Evolutionary conservation across 2,797 vertebrate genomes (phyloP).

Genomic region (Pitangus sulphuratus): DNA sequence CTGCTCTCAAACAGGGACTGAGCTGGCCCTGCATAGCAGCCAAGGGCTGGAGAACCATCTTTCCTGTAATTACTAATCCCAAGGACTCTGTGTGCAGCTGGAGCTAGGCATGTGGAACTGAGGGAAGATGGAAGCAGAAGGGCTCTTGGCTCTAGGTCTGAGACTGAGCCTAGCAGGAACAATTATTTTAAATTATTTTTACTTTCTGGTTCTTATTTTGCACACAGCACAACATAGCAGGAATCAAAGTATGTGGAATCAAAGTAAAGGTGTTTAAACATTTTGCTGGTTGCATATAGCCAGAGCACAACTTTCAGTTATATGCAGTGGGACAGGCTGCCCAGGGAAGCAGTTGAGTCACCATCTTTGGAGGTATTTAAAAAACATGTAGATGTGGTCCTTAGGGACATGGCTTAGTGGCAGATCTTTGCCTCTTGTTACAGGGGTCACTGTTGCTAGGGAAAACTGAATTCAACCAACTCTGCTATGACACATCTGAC

Average conservation of each 20-base stretch:
- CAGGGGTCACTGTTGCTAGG: not conserved
- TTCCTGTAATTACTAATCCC: not conserved
- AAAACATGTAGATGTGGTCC: not conserved
- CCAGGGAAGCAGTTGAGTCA: not conserved
- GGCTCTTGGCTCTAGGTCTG: not conserved
- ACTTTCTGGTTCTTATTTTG: not conserved
- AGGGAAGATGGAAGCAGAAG: not conserved
- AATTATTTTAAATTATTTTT: not conserved
- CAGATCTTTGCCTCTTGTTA: not conserved
- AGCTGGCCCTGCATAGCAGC: not conserved
- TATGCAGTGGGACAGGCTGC: not conserved
- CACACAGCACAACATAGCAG: not conserved
- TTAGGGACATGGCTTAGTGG: not conserved
- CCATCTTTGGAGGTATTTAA: not conserved
- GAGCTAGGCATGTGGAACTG: not conserved
- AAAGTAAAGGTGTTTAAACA: not conserved
- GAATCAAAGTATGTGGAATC: not conserved
- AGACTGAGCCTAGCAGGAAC: not conserved
- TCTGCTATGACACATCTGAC: not conserved
- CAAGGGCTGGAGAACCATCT: not conserved
- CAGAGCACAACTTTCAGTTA: not conserved
- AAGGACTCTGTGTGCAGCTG: not conserved
- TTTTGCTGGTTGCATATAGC: not conserved
- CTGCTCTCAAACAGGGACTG: not conserved
- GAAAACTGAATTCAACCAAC: not conserved